Base-by-base conservation (phyloP, 2,888 invertebrate genomes). In the Quadroppia sp. region DNA sequence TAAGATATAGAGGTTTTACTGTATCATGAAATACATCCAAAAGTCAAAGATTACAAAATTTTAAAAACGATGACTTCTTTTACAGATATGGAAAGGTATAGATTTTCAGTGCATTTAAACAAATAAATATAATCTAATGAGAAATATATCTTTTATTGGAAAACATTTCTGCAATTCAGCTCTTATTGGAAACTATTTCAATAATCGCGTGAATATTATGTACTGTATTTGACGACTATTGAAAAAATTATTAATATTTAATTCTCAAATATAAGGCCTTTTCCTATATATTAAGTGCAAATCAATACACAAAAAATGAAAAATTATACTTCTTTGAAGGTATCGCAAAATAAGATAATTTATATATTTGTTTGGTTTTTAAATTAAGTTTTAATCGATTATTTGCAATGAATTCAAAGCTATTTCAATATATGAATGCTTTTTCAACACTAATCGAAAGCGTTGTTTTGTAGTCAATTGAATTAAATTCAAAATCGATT, bases 181-280 rank as follows among this genome's bases (percentile, higher is more conserved):
- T 23, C 11, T 20, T 20, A 25, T 1, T 2, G 53, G 2, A 23
- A 53, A 53, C 11, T 53, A 30, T 17, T 17, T 0, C 2, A 56
- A 17, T 56, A 56, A 56, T 23, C 4, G 56, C 56, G 56, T 15
- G 56, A 56, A 56, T 30, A 25, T 1, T 28, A 11, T 17, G 56
- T 15, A 28, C 28, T 17, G 56, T 15, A 28, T 30, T 53, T 23
- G 2, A 9, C 2, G 23, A 53, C 25, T 53, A 53, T 53, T 53
- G 53, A 53, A 53, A 23, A 45, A 56, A 56, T 56, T 56, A 56
- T 56, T 30, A 56, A 56, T 28, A 56, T 56, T 56, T 13, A 17
- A 56, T 56, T 56, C 23, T 30, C 15, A 20, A 9, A 1, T 11
- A 6, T 3, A 17, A 25, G 15, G 30, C 20, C 1, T 23, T 56